Evolutionary conservation across 2,888 invertebrate genomes (phyloP).

Genomic region (Chouioia cunea): DNA sequence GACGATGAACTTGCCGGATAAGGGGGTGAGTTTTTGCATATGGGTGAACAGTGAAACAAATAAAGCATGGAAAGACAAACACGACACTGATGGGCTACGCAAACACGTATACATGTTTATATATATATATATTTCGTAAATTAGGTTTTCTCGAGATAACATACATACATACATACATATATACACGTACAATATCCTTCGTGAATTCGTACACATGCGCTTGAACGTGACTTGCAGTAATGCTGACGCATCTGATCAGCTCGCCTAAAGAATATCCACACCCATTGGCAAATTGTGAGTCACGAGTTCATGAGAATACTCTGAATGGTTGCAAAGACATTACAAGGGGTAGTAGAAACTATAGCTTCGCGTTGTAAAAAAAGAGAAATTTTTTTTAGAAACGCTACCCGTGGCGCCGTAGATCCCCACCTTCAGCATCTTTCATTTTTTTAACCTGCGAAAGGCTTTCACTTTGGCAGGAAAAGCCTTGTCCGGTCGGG

Average conservation of each 20-base stretch:
- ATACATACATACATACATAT: no score
- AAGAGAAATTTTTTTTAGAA: slow-evolving; percentile 59
- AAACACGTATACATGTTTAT: no score
- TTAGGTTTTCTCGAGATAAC: no score
- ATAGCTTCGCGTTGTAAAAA: slow-evolving; percentile 50
- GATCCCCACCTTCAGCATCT: slow-evolving; percentile 17
- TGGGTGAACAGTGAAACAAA: no score
- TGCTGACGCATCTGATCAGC: not conserved
- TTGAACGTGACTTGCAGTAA: no score
- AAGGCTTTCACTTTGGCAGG: slow-evolving; percentile 53
- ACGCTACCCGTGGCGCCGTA: slow-evolving; percentile 25
- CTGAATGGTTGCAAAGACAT: not conserved
- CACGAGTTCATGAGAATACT: not conserved
- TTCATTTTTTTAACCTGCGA: slow-evolving; percentile 49
- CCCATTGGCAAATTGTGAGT: not conserved
- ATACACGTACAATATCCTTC: no score
- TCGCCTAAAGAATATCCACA: not conserved
- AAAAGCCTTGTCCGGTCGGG: slow-evolving; percentile 33
- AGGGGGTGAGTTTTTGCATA: no score
- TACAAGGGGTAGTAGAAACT: slow-evolving; percentile 47
- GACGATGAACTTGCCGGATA: no score
- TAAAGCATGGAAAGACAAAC: no score
- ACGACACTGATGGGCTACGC: no score
- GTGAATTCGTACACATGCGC: no score
- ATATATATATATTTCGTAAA: no score